Conservation (phyloP, 2,113 vertebrate species). For the Dasyurus viverrinus region DNA sequence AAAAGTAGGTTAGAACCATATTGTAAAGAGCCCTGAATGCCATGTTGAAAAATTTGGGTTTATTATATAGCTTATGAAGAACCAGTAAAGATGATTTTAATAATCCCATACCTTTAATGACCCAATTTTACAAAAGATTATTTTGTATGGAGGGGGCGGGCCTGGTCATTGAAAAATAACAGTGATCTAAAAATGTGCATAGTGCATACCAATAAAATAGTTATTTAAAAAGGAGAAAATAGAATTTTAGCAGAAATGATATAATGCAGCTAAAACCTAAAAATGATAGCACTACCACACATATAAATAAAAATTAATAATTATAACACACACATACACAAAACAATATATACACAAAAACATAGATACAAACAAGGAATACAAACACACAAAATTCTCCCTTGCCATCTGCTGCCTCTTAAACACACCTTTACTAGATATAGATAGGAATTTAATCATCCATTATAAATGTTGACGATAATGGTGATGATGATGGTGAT, state of each 20-base stretch:
- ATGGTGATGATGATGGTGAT: accelerated
- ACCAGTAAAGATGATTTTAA: not conserved
- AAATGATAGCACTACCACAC: not conserved
- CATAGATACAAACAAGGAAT: not conserved
- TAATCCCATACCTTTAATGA: not conserved
- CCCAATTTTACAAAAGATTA: not conserved
- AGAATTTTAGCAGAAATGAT: not conserved
- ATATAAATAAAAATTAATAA: not conserved
- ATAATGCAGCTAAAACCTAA: not conserved
- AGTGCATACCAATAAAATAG: not conserved
- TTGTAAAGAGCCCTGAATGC: not conserved
- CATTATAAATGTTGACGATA: not conserved
- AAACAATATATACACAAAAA: not conserved
- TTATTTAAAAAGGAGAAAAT: not conserved
- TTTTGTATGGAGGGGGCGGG: not conserved
- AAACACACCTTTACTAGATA: not conserved
- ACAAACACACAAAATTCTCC: not conserved
- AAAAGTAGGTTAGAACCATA: not conserved
- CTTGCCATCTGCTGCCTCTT: not conserved
- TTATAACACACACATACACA: not conserved
- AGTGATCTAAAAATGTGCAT: not conserved
- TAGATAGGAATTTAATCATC: not conserved
- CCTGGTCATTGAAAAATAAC: not conserved
- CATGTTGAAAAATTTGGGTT: not conserved
- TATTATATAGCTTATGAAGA: not conserved